phyloP scores from a whole-genome alignment of 2,113 vertebrate genomes.

The Chunga burmeisteri region DNA sequence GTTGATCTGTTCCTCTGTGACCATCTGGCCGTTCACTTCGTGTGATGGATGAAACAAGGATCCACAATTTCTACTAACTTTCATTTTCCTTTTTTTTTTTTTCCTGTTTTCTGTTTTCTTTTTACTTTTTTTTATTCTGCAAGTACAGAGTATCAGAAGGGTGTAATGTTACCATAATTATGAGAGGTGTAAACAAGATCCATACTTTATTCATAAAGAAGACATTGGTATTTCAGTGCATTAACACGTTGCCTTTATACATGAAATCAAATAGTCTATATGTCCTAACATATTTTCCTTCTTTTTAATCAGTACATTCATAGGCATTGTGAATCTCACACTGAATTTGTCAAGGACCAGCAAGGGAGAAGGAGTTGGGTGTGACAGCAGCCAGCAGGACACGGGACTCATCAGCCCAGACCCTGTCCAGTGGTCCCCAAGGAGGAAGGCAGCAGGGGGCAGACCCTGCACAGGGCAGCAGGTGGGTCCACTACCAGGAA shows the following conservation, averaged over 20 bases:
- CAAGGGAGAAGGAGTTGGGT: not conserved
- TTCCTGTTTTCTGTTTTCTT: no score
- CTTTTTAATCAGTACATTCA: not conserved
- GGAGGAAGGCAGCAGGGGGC: not conserved
- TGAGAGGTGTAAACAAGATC: not conserved
- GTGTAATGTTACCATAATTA: not conserved
- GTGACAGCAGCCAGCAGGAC: not conserved
- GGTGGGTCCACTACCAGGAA: not conserved
- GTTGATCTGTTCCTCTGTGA: not conserved
- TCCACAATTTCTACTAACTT: not conserved
- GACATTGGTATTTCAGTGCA: not conserved
- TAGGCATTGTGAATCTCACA: not conserved
- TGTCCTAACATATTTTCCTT: not conserved
- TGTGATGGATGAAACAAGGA: not conserved
- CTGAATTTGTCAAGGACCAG: not conserved
- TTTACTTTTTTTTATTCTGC: not conserved
- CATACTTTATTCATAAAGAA: not conserved
- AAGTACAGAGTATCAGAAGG: not conserved
- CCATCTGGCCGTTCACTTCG: not conserved
- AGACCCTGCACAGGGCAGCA: not conserved
- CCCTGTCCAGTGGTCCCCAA: fast-evolving
- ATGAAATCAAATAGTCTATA: not conserved
- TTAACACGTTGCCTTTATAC: not conserved
- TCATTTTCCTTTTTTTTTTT: fast-evolving
- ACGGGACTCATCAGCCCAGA: not conserved